These are phyloP conservation scores for Scarus forsteni DNA, from an alignment of 2,797 vertebrate species.

Conservation along the genomic window DNA sequence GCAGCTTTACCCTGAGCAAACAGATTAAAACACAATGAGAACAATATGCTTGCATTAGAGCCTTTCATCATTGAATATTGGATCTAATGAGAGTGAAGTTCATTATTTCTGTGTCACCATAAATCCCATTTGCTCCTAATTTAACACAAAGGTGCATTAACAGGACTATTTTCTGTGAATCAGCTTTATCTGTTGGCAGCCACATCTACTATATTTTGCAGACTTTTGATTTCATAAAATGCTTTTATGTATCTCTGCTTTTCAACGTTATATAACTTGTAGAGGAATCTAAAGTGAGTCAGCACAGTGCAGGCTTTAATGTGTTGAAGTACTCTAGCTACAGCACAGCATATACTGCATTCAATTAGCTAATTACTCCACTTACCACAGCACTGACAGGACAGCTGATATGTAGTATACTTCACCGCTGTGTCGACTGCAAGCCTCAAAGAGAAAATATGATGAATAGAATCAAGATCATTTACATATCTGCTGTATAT, in stretches of 20 bases:
- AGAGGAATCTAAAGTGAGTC: conserved; percentile 62
- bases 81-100: conserved; percentile 6
- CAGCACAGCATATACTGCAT: conserved; percentile 53
- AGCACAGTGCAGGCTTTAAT: conserved; percentile 57
- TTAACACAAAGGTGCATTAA: neutral
- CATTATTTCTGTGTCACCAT: neutral
- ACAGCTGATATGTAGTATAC: conserved; percentile 25
- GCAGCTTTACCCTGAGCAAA: conserved; percentile 32
- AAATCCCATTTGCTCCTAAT: neutral
- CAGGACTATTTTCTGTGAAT: conserved; percentile 10
- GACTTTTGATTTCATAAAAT: conserved; percentile 63
- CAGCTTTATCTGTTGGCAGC: neutral
- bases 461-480: neutral
- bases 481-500: neutral
- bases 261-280: conserved; percentile 63
- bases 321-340: conserved; percentile 36
- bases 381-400: conserved; percentile 46
- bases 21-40: conserved; percentile 14
- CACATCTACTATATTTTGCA: conserved; percentile 15
- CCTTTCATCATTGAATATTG: conserved; percentile 12
- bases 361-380: conserved; percentile 74
- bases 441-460: conserved; percentile 12
- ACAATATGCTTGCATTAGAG: conserved; percentile 17
- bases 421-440: conserved; percentile 23
- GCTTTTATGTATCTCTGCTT: conserved; percentile 59